Evolutionary conservation across 2,797 vertebrate genomes (phyloP).

Genomic region (Rhabdomys pumilio): DNA sequence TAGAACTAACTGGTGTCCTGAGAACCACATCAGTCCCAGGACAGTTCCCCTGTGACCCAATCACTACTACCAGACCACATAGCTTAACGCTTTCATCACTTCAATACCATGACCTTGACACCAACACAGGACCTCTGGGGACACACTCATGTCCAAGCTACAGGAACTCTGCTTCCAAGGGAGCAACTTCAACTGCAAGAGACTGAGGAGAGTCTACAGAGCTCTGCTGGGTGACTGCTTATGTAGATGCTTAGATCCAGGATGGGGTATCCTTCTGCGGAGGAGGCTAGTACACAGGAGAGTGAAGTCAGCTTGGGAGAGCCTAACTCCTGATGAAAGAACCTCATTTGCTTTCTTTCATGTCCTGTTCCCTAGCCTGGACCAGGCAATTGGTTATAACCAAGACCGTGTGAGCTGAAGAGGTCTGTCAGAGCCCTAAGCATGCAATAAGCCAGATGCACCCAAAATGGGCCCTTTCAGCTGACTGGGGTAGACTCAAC

Average conservation of each 20-base stretch:
- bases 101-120: neutral
- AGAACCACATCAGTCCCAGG: neutral
- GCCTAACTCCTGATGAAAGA: neutral
- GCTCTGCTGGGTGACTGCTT: too few species aligned
- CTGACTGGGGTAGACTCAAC: too few species aligned
- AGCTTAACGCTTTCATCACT: neutral
- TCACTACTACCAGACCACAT: neutral
- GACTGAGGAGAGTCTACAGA: neutral
- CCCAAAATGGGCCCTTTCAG: neutral
- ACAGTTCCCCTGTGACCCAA: neutral
- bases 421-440: neutral
- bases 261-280: neutral
- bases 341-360: neutral
- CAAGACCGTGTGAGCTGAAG: neutral
- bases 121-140: neutral
- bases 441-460: neutral
- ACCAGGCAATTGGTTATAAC: neutral
- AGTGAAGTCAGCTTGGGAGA: neutral
- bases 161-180: too few species aligned
- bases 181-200: neutral
- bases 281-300: neutral
- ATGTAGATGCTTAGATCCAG: neutral
- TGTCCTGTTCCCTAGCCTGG: neutral
- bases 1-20: neutral
- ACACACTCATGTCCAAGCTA: neutral